Evolutionary conservation across 2,888 invertebrate genomes (phyloP).

Genomic region (Callyntrura sp.): DNA sequence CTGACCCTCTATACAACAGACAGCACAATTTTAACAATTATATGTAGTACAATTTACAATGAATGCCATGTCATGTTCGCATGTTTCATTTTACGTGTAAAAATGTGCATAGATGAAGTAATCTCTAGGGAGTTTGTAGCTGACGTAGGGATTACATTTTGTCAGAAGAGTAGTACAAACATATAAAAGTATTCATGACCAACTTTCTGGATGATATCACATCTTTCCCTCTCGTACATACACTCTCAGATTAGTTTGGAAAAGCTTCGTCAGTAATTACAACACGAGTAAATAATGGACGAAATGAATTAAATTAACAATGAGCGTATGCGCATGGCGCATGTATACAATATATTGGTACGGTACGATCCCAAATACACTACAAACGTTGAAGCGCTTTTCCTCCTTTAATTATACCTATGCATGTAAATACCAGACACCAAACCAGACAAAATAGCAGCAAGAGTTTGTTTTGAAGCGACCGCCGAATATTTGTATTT

Average conservation of each 20-base stretch:
- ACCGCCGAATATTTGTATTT: too few relatives aligned
- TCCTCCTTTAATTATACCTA: too few relatives aligned
- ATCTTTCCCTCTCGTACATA: neutral
- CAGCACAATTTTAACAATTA: slow-evolving; percentile 25
- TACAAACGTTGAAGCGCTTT: too few relatives aligned
- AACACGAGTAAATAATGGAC: slow-evolving; percentile 1
- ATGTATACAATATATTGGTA: too few relatives aligned
- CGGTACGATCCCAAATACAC: neutral
- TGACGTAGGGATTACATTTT: neutral
- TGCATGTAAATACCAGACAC: too few relatives aligned
- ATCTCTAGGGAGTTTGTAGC: neutral
- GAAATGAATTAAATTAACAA: slow-evolving; percentile 38
- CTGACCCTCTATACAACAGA: slow-evolving; percentile 54
- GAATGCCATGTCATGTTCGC: slow-evolving; percentile 43
- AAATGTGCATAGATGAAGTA: slow-evolving; percentile 3
- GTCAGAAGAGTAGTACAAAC: neutral
- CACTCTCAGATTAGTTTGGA: slow-evolving; percentile 39
- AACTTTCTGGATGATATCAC: slow-evolving; percentile 60
- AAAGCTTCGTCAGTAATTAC: neutral
- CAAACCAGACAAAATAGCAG: too few relatives aligned
- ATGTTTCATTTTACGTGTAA: neutral
- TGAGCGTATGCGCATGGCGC: neutral
- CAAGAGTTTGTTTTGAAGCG: too few relatives aligned
- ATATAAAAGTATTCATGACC: slow-evolving; percentile 51
- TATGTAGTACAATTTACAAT: slow-evolving; percentile 1